These are phyloP conservation scores for Nasua narica DNA, from an alignment of 2,797 vertebrate genomes.

Conservation along the genomic window DNA sequence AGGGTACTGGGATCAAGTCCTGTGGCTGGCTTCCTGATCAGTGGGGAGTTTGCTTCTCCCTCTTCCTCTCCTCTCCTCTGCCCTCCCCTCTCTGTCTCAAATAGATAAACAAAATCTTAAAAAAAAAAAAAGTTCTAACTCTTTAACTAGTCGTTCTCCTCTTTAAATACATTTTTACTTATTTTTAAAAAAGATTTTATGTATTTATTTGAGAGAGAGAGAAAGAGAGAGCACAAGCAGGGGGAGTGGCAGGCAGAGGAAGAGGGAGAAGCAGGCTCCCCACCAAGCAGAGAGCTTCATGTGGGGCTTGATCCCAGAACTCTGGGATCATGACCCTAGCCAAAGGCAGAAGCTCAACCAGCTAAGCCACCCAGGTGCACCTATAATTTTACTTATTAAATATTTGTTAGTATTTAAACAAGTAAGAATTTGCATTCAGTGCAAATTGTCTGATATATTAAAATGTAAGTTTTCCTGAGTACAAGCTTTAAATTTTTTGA, in stretches of 20 bases:
- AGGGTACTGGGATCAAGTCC: background rate
- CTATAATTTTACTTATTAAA: slow-evolving; percentile 75
- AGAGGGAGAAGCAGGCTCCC: too few species aligned
- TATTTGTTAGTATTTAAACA: slow-evolving; percentile 77
- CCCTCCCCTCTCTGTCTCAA: background rate
- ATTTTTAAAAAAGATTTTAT: too few species aligned
- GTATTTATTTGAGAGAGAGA: too few species aligned
- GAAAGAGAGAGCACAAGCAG: too few species aligned
- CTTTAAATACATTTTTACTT: slow-evolving; percentile 68
- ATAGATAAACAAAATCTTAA: background rate
- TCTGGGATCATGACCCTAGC: too few species aligned
- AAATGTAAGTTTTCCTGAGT: slow-evolving; percentile 73
- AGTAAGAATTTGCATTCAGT: slow-evolving; percentile 73
- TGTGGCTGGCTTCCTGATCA: background rate
- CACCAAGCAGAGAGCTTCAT: too few species aligned
- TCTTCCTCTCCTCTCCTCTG: background rate
- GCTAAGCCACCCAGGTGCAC: too few species aligned
- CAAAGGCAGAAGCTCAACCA: too few species aligned
- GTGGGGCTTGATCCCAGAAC: too few species aligned
- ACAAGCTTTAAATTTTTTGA: slow-evolving; percentile 63
- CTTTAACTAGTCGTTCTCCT: slow-evolving; percentile 69
- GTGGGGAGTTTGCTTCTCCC: background rate
- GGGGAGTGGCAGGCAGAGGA: too few species aligned
- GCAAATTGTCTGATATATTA: slow-evolving; percentile 74
- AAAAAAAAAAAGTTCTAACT: slow-evolving; percentile 41